Base-by-base conservation (phyloP, 1,140 invertebrate genomes). In the Trissolcus basalis region DNA sequence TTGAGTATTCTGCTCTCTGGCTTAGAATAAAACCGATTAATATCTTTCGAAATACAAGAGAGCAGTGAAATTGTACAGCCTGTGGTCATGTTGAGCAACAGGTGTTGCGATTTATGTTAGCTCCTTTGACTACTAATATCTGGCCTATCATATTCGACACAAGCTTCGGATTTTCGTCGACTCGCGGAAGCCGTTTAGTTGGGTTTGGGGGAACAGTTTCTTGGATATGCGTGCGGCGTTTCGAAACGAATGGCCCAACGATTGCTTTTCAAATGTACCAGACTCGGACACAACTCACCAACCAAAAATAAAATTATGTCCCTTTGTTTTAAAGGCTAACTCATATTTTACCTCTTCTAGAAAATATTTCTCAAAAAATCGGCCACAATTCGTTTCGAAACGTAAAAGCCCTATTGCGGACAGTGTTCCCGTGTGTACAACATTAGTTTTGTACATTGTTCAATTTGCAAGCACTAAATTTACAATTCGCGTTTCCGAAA, bases 51-150 rank as follows among this genome's bases (percentile, higher is more conserved):
- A 27, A 27, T 27, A 27, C 19, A 27, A 27, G 19, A 27, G 19
- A 27, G 6, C 2, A 27, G 19, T 27, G 6, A 27, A 27, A 27
- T 27, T 27, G 19, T 27, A 27, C 19, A 27, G 19, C 19, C 11
- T n/a, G 43, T 78, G 81, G 82, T 82, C 81, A 83, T 60, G 50
- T 55, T 70, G 74, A 70, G 81, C 83, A 83, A 83, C 82, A 84
- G 81, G 82, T 83, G 80, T 82, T 54, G 55, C 77, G 68, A 68
- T 82, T 80, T 51, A 51, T 44, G 48, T 35, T 41, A 51, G 59
- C n/a, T 33, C 16, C 4, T 45, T 51, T 61, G 59, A 51, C 59
- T 61, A 51, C 51, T 51, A 53, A 45, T 12, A 51, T 44, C 39
- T 19, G 43, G 44, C 43, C 48, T 59, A 48, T 45, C 33, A 47